Evolutionary conservation across 1,140 invertebrate genomes (phyloP).

Genomic region (Euborellia annulipes): DNA sequence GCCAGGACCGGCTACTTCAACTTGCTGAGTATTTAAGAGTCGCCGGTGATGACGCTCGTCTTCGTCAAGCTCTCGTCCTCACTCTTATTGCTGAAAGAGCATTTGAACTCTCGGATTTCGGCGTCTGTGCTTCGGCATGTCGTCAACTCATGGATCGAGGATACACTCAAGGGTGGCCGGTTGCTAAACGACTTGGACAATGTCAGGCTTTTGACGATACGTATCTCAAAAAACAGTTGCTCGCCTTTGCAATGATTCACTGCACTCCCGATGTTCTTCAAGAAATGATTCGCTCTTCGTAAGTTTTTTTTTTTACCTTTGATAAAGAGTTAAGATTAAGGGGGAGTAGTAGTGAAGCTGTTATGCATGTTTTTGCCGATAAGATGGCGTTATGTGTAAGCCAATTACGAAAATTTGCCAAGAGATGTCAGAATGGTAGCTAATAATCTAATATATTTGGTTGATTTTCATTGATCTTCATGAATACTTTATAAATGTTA

Average conservation of each 20-base stretch:
- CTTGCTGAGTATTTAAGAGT: constrained; percentile 39
- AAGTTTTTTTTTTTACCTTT: constrained; percentile 21
- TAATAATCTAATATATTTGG: no score
- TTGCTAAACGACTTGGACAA: constrained; percentile 32
- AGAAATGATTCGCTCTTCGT: background rate
- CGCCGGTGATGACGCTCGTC: constrained; percentile 25
- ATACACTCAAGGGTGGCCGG: constrained; percentile 36
- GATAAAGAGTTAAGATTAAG: constrained; percentile 14
- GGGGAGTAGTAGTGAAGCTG: no score
- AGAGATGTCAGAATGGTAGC: no score
- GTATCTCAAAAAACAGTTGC: constrained; percentile 30
- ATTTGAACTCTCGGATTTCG: constrained; percentile 35
- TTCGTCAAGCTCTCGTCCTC: constrained; percentile 40
- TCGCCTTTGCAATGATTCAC: constrained; percentile 38
- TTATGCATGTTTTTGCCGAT: no score
- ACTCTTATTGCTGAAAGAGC: constrained; percentile 38
- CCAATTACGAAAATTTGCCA: no score
- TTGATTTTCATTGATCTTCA: no score
- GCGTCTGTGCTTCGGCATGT: constrained; percentile 32
- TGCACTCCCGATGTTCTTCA: constrained; percentile 36
- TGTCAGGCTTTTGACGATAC: constrained; percentile 33
- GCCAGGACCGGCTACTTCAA: constrained; percentile 36
- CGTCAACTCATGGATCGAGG: constrained; percentile 32
- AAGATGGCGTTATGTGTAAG: no score
- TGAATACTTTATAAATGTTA: no score